Evolutionary conservation across 2,888 invertebrate species (phyloP), one percentile per base, ranked within the genome.

Genomic region (Anthoptus insignis): DNA sequence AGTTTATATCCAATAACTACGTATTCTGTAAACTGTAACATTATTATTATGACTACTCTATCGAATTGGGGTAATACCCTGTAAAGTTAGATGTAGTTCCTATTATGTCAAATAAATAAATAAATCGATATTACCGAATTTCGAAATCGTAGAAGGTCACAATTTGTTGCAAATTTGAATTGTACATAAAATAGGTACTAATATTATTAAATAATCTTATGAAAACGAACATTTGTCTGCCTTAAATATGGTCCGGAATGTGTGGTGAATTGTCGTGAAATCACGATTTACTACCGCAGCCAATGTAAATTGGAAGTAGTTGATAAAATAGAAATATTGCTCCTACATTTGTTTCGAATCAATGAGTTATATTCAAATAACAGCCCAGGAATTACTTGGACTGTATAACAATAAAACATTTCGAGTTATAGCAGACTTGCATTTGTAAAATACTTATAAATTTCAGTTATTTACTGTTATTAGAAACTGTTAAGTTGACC

Each of bases 311-410:
- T 64, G 39, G 63, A 50, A 57, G 39, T 64, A 22, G 22, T 57
- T 57, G 57, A 64, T 64, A 64, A 64, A 64, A 57, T 57, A 29
- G 50, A 64, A 64, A 64, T 64, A 64, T 64, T 42, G 56, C 56
- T 49, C 21, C 49, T 47, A 39, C 22, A 57, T 57, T 64, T 57
- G 39, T 64, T 57, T 57, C 50, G 50, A 64, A 64, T 57, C 49
- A 57, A 57, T 64, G 50, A 64, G 32, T 57, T 64, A 64, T 42
- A 64, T 57, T 57, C 56, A 29, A 64, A 64, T 64, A 57, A 39
- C 45, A 32, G 27, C 53, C 11, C 24, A 52, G n/a, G n/a, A 53
- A 27, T 49, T 27, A 49, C 56, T 56, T 19, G 24, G 9, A 27
- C 19, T 14, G 37, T 32, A 37, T 27, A 47, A 34, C 24, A 32